Evolutionary conservation across 2,797 vertebrate genomes (phyloP).

Genomic region (Echeneis naucrates): DNA sequence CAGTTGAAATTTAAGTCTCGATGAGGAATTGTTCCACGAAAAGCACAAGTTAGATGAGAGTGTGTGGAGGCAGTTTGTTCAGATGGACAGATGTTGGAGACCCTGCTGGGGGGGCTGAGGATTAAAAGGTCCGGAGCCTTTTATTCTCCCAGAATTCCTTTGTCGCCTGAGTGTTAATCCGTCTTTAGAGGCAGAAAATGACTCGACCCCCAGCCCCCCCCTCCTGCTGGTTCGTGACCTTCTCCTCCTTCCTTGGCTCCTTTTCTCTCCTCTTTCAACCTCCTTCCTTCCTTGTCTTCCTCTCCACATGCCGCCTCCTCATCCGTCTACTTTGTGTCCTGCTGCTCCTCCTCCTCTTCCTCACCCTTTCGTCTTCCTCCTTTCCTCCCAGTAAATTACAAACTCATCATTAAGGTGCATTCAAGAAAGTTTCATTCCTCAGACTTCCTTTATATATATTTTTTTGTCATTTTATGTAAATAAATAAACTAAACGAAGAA

Average conservation of each 20-base stretch:
- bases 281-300: neutral
- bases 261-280: constrained; percentile 7
- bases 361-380: neutral
- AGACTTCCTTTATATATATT: no score
- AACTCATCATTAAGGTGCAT: neutral
- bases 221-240: constrained; percentile 24
- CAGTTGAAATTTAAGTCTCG: no score
- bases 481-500: neutral
- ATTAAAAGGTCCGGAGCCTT: constrained; percentile 36
- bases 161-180: constrained; percentile 42
- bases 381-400: neutral
- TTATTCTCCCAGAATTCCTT: constrained; percentile 56
- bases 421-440: neutral
- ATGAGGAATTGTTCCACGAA: no score
- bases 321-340: constrained; percentile 7
- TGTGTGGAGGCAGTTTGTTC: constrained; percentile 18
- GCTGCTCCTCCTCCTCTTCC: constrained; percentile 2
- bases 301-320: constrained; percentile 8
- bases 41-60: no score
- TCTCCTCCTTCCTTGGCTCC: constrained; percentile 8
- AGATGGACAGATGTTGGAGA: constrained; percentile 42
- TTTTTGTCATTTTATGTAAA: neutral
- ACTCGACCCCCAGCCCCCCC: constrained; percentile 6
- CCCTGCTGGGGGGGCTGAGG: constrained; percentile 65
- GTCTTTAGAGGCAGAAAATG: constrained; percentile 11